Conservation (phyloP, 2,797 vertebrate genomes). For the Crocodylus rhombifer region DNA sequence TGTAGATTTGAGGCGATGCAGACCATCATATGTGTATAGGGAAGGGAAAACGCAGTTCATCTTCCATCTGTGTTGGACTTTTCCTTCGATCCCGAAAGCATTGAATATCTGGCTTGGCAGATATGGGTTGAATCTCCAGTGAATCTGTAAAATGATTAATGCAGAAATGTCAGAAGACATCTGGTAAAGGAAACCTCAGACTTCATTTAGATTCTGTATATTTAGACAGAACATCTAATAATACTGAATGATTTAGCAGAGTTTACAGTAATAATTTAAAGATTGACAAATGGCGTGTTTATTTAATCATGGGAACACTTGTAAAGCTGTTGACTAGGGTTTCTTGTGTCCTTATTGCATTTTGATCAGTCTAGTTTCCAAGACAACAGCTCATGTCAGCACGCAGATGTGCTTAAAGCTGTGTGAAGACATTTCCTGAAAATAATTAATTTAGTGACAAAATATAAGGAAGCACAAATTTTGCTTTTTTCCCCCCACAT, state of each 20-base stretch:
- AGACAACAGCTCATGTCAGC: slow-evolving; percentile 66
- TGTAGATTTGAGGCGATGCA: background rate
- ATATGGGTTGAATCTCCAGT: background rate
- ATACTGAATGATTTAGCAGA: background rate
- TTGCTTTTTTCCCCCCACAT: background rate
- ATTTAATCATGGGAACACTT: slow-evolving; percentile 38
- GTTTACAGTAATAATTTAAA: background rate
- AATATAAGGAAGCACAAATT: background rate
- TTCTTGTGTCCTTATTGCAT: slow-evolving; percentile 62
- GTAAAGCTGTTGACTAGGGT: slow-evolving; percentile 50
- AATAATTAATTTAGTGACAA: slow-evolving; percentile 25
- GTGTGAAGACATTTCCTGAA: slow-evolving; percentile 42
- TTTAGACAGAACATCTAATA: background rate
- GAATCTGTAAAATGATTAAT: background rate
- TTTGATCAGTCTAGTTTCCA: slow-evolving; percentile 75
- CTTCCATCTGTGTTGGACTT: background rate
- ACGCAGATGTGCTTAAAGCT: slow-evolving; percentile 63
- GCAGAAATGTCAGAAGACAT: background rate
- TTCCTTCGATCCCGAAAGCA: background rate
- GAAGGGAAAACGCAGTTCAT: background rate
- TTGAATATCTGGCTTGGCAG: background rate
- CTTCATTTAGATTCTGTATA: background rate
- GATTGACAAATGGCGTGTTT: background rate
- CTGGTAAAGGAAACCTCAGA: background rate
- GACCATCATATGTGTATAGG: background rate